These are phyloP conservation scores for Leptestheria dahalacensis DNA, from an alignment of 1,140 invertebrate genomes.

Conservation along the genomic window DNA sequence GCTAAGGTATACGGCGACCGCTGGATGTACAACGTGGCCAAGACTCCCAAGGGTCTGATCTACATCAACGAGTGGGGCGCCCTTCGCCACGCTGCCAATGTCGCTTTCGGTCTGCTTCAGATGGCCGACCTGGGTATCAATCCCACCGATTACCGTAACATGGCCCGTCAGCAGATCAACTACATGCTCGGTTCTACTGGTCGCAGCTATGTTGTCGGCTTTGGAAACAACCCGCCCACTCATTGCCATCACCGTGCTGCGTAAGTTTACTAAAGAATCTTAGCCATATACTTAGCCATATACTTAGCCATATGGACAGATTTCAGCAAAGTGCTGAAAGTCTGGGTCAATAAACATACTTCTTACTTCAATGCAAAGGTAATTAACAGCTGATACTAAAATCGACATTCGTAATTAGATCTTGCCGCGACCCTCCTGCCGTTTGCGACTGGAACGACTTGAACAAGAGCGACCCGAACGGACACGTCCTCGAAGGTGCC, in stretches of 20 bases:
- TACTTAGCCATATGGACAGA: neutral
- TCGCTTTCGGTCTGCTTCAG: conserved; percentile 39
- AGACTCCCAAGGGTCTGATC: conserved; percentile 38
- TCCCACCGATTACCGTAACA: conserved; percentile 31
- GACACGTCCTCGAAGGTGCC: conserved; percentile 38
- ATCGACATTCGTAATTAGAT: conserved; percentile 28
- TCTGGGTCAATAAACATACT: too few species aligned
- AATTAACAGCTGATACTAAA: too few species aligned
- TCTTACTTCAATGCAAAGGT: too few species aligned
- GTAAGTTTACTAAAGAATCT: too few species aligned
- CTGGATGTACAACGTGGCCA: conserved; percentile 30
- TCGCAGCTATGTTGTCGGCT: conserved; percentile 46
- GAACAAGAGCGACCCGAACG: conserved; percentile 31
- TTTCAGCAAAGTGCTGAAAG: too few species aligned
- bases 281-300: neutral
- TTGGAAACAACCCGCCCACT: conserved; percentile 39
- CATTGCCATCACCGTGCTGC: conserved; percentile 38
- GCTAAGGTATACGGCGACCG: conserved; percentile 36
- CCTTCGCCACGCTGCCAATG: conserved; percentile 39
- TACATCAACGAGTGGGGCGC: conserved; percentile 41
- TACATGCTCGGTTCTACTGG: conserved; percentile 44
- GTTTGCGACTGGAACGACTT: conserved; percentile 36
- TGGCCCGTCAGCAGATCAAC: conserved; percentile 43
- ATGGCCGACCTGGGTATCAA: conserved; percentile 30
- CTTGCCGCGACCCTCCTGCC: conserved; percentile 34